Evolutionary conservation across 2,888 invertebrate species (phyloP), one percentile per base, ranked within the genome.

Genomic region (Drosophila helvetica): DNA sequence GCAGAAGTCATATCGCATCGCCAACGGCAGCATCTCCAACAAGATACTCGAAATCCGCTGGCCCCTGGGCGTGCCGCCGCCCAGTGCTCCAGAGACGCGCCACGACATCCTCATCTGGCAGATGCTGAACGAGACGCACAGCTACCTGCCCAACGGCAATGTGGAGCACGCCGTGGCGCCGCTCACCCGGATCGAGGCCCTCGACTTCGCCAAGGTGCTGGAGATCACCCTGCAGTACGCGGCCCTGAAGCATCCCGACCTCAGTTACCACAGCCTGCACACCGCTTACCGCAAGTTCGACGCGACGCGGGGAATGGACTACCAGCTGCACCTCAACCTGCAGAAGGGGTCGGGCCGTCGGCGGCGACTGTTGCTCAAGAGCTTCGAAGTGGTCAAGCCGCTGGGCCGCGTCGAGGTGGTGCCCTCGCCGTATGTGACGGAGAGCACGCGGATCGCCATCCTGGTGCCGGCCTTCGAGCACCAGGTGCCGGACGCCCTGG

Each of bases 371-470:
- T 75, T 93, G 6, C 92, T 93, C 5, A 95, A 95, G 90, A 93
- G 96, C 86, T 94, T 98, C 78, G 95, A 98, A 93, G 94, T 96
- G 46, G 95, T 95, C 58, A 96, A 98, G 77, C 96, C 97, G 15
- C 93, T 99, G 62, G 97, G 97, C 17, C 95, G 95, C 67, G 96
- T 98, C 9, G 97, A 98, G 90, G 95, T 99, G 67, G 94, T 98
- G 45, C 96, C 96, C 1, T 96, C 98, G 90, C 98, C 98, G 0
- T 99, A 98, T 92, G 98, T 99, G 1, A 99, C 98, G 0, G 99
- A 99, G 93, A 97, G 96, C 91, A 95, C 96, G 7, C 93, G 96
- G 76, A 94, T 98, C 5, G 94, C 95, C 65, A 93, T 98, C 75
- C 92, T 98, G 78, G 92, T 98, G 74, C 95, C 96, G 0, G 93